Percentiles rank a stretch among this genome's conserved stretches.
Conservation (phyloP, 2,888 invertebrate species). For the Chloromyia formosa region DNA sequence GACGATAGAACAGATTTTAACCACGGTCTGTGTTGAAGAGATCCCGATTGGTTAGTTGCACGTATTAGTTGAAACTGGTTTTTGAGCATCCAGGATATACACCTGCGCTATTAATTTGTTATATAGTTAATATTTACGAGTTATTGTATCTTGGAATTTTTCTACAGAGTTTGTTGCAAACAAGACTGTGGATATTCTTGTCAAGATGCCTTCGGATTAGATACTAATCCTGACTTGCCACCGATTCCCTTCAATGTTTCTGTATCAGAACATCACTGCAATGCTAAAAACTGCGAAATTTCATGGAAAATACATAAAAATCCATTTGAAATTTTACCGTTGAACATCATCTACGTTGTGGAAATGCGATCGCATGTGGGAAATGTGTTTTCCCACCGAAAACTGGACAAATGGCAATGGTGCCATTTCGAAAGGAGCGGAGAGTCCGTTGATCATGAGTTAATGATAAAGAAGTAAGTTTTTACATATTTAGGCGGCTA, state of each 20-base stretch:
- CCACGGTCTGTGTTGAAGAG: no score
- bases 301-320: slow-evolving; percentile 47
- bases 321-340: slow-evolving; percentile 45
- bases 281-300: slow-evolving; percentile 45
- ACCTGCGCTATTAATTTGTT: no score
- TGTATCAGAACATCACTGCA: slow-evolving; percentile 66
- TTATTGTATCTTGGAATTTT: no score
- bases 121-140: no score
- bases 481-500: not conserved
- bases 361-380: slow-evolving; percentile 78
- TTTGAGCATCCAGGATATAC: no score
- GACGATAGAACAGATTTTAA: no score
- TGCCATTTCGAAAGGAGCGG: slow-evolving; percentile 59
- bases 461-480: slow-evolving; percentile 48
- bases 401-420: slow-evolving; percentile 72
- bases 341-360: slow-evolving; percentile 67
- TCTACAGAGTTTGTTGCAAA: slow-evolving; percentile 68
- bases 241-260: slow-evolving; percentile 71
- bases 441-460: slow-evolving; percentile 52
- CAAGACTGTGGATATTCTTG: slow-evolving; percentile 76
- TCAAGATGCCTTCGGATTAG: slow-evolving; percentile 68
- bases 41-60: no score
- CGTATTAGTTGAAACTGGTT: no score
- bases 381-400: slow-evolving; percentile 70
- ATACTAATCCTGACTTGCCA: slow-evolving; percentile 67